Evolutionary conservation across 2,797 vertebrate genomes (phyloP), one percentile per base, ranked within the genome.

Genomic region (Falco berigora): DNA sequence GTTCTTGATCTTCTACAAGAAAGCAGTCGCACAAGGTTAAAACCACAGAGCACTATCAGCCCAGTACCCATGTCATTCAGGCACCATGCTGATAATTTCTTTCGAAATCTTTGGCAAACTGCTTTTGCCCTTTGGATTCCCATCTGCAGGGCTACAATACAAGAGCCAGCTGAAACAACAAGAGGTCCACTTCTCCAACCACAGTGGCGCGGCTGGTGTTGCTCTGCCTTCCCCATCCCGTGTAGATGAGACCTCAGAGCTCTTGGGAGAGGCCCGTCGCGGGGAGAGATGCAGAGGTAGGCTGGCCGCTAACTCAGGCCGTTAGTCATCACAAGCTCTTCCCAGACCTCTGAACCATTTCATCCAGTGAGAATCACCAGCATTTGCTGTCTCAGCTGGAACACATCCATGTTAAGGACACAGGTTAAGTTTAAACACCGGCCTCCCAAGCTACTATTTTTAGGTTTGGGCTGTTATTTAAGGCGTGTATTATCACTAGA

Each of bases 401-500:
- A 88, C 50, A 22, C 2, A 1, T 81, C 92, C 85, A 88, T 2
- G n/a, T 50, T 88, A 73, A 95, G 82, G 85, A 92, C 82, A 49
- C 0, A 0, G 34, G 62, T 72, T 69, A 69, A 68, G 75, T 72
- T 94, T 91, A 83, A 94, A 88, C 85, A 81, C 38, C 59, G 75
- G 69, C 50, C 55, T 90, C 62, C 34, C 64, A 83, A 82, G 74
- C 75, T n/a, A 47, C 78, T 96, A 95, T 96, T 94, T 96, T 94
- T 96, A 94, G 68, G 47, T 68, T 72, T 69, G 72, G 52, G 42
- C 17, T 74, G 91, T 89, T 93, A 92, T 91, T 96, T 91, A 89
- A 80, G 63, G 92, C 38, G 80, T 3, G 5, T 25, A 61, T 77
- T 71, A 67, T 10, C 25, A 75, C 28, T 53, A 72, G 72, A 63